phyloP scores from a whole-genome alignment of 2,797 vertebrate species.

The Pelochelys cantorii region DNA sequence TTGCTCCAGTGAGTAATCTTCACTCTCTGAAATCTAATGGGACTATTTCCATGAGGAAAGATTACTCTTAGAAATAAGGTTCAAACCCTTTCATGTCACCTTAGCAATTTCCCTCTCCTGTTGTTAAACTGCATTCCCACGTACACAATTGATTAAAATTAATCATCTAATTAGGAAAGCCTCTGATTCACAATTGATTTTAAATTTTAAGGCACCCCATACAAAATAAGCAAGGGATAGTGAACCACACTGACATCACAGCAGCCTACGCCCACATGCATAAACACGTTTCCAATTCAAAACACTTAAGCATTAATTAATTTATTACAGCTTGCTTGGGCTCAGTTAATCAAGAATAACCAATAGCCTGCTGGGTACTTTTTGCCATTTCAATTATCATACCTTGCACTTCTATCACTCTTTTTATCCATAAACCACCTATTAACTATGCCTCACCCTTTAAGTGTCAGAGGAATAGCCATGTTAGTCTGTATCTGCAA shows the following conservation, averaged over 20 bases:
- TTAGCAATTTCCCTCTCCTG: not conserved
- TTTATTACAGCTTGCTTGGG: not conserved
- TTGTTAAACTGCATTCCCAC: conserved; percentile 38
- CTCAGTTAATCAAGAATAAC: conserved; percentile 4
- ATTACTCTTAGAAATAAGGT: not conserved
- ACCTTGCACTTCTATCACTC: not conserved
- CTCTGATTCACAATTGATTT: conserved; percentile 20
- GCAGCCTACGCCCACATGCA: conserved; percentile 4
- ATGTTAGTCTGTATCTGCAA: no score
- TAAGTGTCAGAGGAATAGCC: no score
- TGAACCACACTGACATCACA: conserved; percentile 36
- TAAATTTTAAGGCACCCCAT: not conserved
- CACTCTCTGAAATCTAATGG: not conserved
- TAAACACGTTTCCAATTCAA: conserved; percentile 18
- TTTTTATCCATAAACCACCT: conserved; percentile 1
- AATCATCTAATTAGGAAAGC: conserved; percentile 58
- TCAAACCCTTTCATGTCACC: conserved; percentile 25
- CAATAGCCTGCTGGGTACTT: not conserved
- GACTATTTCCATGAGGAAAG: not conserved
- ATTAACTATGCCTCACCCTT: not conserved
- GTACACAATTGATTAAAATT: conserved; percentile 1
- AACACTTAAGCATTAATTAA: not conserved
- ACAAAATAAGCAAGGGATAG: conserved; percentile 10
- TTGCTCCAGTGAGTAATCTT: not conserved
- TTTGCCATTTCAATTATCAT: not conserved